Evolutionary conservation across 2,113 vertebrate genomes (phyloP).

Genomic region (Centropristis striata): DNA sequence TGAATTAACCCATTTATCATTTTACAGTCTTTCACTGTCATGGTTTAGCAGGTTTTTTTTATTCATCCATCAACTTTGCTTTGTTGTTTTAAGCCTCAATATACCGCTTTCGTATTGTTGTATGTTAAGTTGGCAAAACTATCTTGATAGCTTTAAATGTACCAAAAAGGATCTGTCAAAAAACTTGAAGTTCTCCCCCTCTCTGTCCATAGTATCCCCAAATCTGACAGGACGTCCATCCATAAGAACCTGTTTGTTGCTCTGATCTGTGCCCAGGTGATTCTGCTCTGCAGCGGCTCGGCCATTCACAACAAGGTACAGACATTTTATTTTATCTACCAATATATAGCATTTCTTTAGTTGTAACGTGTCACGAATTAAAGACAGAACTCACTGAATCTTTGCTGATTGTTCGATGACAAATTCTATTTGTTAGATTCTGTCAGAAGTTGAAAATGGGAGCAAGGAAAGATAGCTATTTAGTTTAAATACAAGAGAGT

Average conservation of each 20-base stretch:
- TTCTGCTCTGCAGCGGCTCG: conserved; percentile 88
- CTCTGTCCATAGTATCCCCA: conserved; percentile 81
- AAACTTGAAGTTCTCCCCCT: background rate
- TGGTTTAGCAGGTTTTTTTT: too few relatives aligned
- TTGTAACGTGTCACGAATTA: background rate
- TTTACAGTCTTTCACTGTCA: too few relatives aligned
- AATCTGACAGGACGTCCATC: conserved; percentile 87
- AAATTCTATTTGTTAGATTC: background rate
- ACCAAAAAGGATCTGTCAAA: background rate
- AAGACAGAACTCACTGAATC: background rate
- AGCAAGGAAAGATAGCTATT: background rate
- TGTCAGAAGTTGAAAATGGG: background rate
- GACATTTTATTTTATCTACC: background rate
- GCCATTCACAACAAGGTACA: conserved; percentile 85
- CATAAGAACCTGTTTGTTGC: conserved; percentile 87
- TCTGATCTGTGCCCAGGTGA: conserved; percentile 86
- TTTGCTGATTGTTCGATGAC: background rate
- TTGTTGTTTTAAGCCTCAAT: background rate
- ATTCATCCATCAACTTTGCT: background rate
- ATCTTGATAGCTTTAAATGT: background rate
- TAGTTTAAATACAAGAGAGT: background rate
- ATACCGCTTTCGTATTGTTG: background rate
- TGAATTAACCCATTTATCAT: too few relatives aligned
- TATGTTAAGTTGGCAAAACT: background rate
- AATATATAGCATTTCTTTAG: background rate